Evolutionary conservation across 2,888 invertebrate genomes (phyloP), one percentile per base, ranked within the genome.

Genomic region (Ryuthela nishihirai): DNA sequence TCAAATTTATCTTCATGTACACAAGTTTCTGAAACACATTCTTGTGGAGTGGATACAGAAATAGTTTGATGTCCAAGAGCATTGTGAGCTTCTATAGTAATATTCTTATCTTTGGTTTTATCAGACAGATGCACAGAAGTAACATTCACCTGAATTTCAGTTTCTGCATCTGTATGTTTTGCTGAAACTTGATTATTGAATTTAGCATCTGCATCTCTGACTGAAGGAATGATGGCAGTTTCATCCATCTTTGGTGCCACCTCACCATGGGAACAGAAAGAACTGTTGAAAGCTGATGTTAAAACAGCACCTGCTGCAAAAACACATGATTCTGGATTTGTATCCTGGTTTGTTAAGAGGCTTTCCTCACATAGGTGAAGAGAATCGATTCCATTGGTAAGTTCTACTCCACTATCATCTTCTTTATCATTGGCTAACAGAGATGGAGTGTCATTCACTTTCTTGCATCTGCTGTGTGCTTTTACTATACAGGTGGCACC

Each of bases 321-420:
- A 36, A 7, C 12, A n/a, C 18, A 23, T 39, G 15, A n/a, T 3
- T 17, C 20, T 21, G 39, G n/a, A 39, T 15, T 12, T 5, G 4
- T 6, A 40, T 20, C 5, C 40, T 20, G 40, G 23, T 6, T 20
- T 15, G n/a, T 9, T 18, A 4, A 4, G 7, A 5, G 12, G 26
- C 7, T 18, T 34, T 25, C 21, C 10, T 36, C 34, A 23, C 17
- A 24, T 7, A 47, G 36, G 38, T 20, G 6, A 26, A 47, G 15
- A 26, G 38, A 38, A 20, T 38, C 20, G 9, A 47, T 26, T 38
- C 47, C 38, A 38, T 47, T 24, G 47, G 39, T 26, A 38, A 47
- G 18, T 26, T 38, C 18, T 15, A 26, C 20, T 17, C n/a, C 21
- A 17, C 34, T 46, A 47, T 47, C 47, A 26, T 38, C 38, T 12